phyloP scores from a whole-genome alignment of 2,888 invertebrate species.

The Drosophila multiciliata region DNA sequence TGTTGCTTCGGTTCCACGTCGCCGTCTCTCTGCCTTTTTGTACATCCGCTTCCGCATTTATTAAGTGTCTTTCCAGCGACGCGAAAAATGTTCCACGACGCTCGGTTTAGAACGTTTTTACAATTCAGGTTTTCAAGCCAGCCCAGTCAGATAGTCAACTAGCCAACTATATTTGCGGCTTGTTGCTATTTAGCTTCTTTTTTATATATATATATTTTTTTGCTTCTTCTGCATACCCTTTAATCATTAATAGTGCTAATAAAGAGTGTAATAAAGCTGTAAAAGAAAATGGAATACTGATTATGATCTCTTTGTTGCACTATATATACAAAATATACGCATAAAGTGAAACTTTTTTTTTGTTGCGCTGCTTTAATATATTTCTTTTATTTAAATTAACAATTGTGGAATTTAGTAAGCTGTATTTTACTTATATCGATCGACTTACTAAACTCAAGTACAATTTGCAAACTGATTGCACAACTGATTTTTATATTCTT shows the following conservation, averaged over 20 bases:
- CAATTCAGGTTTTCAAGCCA: slow-evolving; percentile 74
- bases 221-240: slow-evolving; percentile 26
- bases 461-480: neutral
- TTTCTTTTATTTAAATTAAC: neutral
- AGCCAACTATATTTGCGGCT: slow-evolving; percentile 27
- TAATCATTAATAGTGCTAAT: neutral
- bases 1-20: slow-evolving; percentile 37
- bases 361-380: neutral
- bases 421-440: neutral
- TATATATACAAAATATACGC: neutral
- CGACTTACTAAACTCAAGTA: neutral
- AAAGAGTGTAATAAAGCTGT: neutral
- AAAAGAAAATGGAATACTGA: neutral
- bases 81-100: slow-evolving; percentile 64
- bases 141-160: slow-evolving; percentile 13
- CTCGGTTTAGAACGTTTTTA: slow-evolving; percentile 77
- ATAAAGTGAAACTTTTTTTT: neutral
- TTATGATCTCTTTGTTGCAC: neutral
- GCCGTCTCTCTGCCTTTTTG: slow-evolving; percentile 59
- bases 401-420: neutral
- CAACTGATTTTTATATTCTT: neutral
- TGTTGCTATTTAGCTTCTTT: slow-evolving; percentile 35
- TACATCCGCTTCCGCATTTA: slow-evolving; percentile 84
- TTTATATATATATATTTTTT: slow-evolving; percentile 25
- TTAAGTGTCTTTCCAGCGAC: slow-evolving; percentile 80